These are phyloP conservation scores for Chelonus insularis DNA, from an alignment of 1,140 invertebrate genomes.

Conservation along the genomic window DNA sequence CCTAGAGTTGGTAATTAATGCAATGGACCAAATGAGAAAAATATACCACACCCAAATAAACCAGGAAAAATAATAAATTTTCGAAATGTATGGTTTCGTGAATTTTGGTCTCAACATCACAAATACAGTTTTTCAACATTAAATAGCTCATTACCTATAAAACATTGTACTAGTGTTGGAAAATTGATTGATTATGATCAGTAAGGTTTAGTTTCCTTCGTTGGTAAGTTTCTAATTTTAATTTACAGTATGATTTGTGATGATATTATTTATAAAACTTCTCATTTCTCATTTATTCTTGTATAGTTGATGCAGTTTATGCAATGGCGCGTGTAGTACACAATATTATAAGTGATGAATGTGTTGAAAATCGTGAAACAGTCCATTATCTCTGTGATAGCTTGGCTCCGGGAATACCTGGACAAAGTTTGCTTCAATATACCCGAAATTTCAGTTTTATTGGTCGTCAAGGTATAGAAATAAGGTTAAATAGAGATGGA, in stretches of 20 bases:
- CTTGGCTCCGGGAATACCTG: slow-evolving; percentile 58
- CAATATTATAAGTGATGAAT: slow-evolving; percentile 60
- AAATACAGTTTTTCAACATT: slow-evolving; percentile 65
- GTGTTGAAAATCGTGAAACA: slow-evolving; percentile 41
- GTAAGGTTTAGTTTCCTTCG: slow-evolving; percentile 75
- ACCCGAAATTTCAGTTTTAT: slow-evolving; percentile 69
- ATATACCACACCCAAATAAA: slow-evolving; percentile 39
- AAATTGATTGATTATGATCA: slow-evolving; percentile 64
- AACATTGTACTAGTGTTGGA: slow-evolving; percentile 58
- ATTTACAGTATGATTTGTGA: not conserved
- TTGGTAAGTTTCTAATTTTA: slow-evolving; percentile 55
- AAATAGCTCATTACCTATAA: slow-evolving; percentile 1
- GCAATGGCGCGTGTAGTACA: slow-evolving; percentile 71
- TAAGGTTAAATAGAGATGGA: slow-evolving; percentile 68
- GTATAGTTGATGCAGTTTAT: slow-evolving; percentile 72
- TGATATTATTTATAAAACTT: not conserved
- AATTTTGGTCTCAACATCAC: slow-evolving; percentile 74
- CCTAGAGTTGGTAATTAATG: slow-evolving; percentile 61
- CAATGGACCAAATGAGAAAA: slow-evolving; percentile 41
- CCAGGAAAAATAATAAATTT: slow-evolving; percentile 60
- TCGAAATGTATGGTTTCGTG: slow-evolving; percentile 71
- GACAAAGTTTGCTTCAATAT: slow-evolving; percentile 58
- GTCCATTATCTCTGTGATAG: slow-evolving; percentile 54
- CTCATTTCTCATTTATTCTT: slow-evolving; percentile 17
- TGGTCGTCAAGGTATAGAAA: slow-evolving; percentile 66